phyloP scores from a whole-genome alignment of 2,888 invertebrate genomes.

The Drosophila melanosoma region DNA sequence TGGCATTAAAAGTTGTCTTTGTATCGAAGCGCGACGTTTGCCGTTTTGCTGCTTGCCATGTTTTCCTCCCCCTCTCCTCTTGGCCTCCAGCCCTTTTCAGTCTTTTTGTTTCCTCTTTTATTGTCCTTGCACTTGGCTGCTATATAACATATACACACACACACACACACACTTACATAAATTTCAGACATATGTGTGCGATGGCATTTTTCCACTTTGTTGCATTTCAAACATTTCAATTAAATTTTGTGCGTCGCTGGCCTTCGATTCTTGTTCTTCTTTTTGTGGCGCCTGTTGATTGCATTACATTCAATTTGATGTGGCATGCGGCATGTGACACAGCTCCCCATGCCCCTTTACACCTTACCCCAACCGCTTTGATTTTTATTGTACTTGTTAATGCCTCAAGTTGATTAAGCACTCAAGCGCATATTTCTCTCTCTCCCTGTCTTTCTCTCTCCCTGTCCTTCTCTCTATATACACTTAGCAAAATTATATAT shows the following conservation, averaged over 20 bases:
- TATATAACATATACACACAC: background rate
- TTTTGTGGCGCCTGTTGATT: conserved; percentile 62
- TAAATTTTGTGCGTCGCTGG: conserved; percentile 41
- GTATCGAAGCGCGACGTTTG: conserved; percentile 61
- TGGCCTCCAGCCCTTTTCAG: background rate
- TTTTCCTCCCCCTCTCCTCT: conserved; percentile 19
- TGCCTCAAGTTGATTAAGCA: conserved; percentile 49
- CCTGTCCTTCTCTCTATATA: background rate
- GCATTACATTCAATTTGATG: conserved; percentile 42
- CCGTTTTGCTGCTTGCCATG: conserved; percentile 26
- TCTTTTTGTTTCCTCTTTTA: conserved; percentile 7
- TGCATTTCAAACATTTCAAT: conserved; percentile 76
- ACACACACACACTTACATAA: background rate
- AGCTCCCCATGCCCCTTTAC: background rate
- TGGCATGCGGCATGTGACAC: conserved; percentile 4
- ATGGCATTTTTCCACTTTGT: conserved; percentile 63
- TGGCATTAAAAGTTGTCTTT: conserved; percentile 75
- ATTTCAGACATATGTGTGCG: conserved; percentile 12
- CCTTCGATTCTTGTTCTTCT: conserved; percentile 9
- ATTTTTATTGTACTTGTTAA: conserved; percentile 54
- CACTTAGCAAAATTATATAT: background rate
- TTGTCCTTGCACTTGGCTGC: conserved; percentile 50
- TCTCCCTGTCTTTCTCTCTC: background rate
- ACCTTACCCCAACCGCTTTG: conserved; percentile 23
- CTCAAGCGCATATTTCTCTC: conserved; percentile 24